Percentiles rank a stretch among this genome's conserved stretches.
These are phyloP conservation scores for Cantharis lateralis DNA, from an alignment of 2,888 invertebrate genomes.

Conservation along the genomic window DNA sequence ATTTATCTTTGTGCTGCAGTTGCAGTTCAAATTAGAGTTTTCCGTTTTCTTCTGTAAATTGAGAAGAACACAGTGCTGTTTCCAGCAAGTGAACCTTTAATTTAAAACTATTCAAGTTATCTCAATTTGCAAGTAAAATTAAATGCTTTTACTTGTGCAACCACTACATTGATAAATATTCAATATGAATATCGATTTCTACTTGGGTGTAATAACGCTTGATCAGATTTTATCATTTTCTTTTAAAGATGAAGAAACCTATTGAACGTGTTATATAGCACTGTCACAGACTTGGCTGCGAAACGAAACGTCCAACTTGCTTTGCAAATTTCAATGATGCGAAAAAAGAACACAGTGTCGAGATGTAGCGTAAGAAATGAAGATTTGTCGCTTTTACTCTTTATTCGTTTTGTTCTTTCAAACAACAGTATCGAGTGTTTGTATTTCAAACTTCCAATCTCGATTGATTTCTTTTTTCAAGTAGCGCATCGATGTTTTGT, in stretches of 20 bases:
- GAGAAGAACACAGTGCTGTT: neutral
- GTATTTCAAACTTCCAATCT: slow-evolving; percentile 26
- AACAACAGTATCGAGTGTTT: slow-evolving; percentile 17
- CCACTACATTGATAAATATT: neutral
- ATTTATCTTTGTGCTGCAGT: neutral
- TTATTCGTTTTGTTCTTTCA: slow-evolving; percentile 15
- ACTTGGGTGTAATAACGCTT: neutral
- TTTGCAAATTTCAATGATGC: slow-evolving; percentile 22
- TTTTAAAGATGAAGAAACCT: neutral
- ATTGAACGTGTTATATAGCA: slow-evolving; percentile 8
- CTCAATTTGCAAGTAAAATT: neutral
- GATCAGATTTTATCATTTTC: neutral
- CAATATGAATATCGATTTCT: neutral
- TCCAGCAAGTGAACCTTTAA: neutral
- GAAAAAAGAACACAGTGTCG: slow-evolving; percentile 17
- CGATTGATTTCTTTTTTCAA: slow-evolving; percentile 12
- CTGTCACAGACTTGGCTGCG: slow-evolving; percentile 18
- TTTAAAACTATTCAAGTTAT: neutral
- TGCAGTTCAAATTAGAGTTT: neutral
- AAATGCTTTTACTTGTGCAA: neutral
- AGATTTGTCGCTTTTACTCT: slow-evolving; percentile 9
- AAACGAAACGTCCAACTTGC: slow-evolving; percentile 15
- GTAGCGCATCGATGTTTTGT: slow-evolving; percentile 3
- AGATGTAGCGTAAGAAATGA: slow-evolving; percentile 22
- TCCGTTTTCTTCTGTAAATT: neutral